Base-by-base conservation (phyloP, 2,797 vertebrate genomes). In the Lycodopsis pacificus region DNA sequence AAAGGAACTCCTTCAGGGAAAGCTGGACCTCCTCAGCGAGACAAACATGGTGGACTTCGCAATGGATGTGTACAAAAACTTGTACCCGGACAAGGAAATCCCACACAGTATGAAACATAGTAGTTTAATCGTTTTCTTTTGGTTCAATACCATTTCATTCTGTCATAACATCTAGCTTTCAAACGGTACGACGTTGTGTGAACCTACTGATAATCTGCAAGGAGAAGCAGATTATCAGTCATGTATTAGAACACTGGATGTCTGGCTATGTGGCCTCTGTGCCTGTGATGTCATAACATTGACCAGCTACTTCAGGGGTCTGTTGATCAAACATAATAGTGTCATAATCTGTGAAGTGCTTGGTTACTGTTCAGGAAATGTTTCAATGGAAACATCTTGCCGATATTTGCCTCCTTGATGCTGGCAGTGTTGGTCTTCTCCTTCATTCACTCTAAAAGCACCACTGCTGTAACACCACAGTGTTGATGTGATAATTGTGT, bases 41-140 rank as follows among this genome's bases (percentile, higher is more conserved):
- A 98, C 97, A 64, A 98, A 98, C 95, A 98, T 98, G 97, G 97
- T 99, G 91, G 98, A 99, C 89, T 99, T 99, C 75, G 97, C 97
- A 72, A 98, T 98, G 97, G 97, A 98, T 86, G 97, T 98, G 20
- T 97, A 98, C 83, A 98, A 96, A 90, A 98, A 97, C 82, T 93
- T 98, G 62, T 90, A 96, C 88, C 92, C 96, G 0, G 97, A 98
- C 93, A 95, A 96, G 80, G 97, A 98, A 66, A 98, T 99, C 84
- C 97, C 97, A 40, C 96, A 96, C 67, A 94, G 98, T 98, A 94
- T 97, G 87, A 1, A 40, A 51, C 1, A 51, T 3, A 58, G 0
- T n/a, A 53, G 1, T n/a, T 20, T 20, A 19, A n/a, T 2, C 0
- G 0, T 19, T 42, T 66, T 49, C 20, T n/a, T 34, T 4, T 30